A percentile compares a stretch with the other conserved stretches of the same genome.
These are phyloP conservation scores for Sesamia inferens DNA, from an alignment of 2,888 invertebrate genomes.

Conservation along the genomic window DNA sequence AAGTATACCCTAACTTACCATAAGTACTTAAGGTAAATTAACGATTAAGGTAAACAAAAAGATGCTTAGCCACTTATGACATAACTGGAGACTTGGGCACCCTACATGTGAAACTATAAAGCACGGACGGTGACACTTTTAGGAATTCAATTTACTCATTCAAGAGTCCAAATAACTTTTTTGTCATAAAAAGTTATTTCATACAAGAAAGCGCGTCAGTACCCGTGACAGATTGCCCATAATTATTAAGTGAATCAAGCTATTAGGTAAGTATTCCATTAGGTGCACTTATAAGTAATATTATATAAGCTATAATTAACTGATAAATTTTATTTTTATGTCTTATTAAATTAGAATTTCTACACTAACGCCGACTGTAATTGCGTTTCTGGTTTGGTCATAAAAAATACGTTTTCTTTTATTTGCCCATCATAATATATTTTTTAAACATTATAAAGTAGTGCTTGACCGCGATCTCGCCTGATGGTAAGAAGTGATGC, in stretches of 20 bases:
- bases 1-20: neutral
- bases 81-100: constrained; percentile 14
- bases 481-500: too few species aligned
- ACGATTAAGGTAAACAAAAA: constrained; percentile 1
- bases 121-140: constrained; percentile 34
- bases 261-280: constrained; percentile 51
- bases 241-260: constrained; percentile 36
- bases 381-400: neutral
- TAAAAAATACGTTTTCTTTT: constrained; percentile 31
- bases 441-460: too few species aligned
- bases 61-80: neutral
- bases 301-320: constrained; percentile 37
- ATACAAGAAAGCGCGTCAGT: constrained; percentile 43
- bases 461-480: too few species aligned
- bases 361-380: constrained; percentile 6
- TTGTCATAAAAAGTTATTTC: constrained; percentile 7
- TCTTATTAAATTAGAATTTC: constrained; percentile 34
- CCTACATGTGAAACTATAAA: constrained; percentile 37
- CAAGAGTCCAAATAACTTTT: constrained; percentile 27
- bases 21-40: neutral
- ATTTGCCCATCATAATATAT: constrained; percentile 11
- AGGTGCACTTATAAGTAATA: constrained; percentile 28
- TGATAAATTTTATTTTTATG: constrained; percentile 36
- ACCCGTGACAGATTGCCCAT: constrained; percentile 45
- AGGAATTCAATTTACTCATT: constrained; percentile 14